Evolutionary conservation across 2,797 vertebrate genomes (phyloP).

Genomic region (Pyrocephalus nanus): DNA sequence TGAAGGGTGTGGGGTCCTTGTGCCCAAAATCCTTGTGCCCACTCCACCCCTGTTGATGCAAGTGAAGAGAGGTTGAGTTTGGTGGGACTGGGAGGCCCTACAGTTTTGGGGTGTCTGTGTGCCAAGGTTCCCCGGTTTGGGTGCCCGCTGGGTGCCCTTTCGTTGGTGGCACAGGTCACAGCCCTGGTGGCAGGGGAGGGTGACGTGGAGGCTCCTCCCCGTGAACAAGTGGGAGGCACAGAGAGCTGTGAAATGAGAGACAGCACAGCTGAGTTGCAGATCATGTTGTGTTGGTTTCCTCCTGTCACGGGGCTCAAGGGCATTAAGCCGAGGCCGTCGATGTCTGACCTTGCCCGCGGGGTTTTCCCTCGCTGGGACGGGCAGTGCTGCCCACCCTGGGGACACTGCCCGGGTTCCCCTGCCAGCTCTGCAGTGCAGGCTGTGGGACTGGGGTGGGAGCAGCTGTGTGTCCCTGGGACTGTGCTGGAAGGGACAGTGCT

Average conservation of each 20-base stretch:
- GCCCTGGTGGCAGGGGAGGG: neutral
- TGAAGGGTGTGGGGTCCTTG: neutral
- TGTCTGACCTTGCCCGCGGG: neutral
- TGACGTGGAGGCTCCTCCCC: neutral
- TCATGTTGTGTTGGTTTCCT: neutral
- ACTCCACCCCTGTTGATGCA: neutral
- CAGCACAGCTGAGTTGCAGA: neutral
- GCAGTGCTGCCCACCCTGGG: neutral
- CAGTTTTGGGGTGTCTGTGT: rapidly evolving
- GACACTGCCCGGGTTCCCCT: neutral
- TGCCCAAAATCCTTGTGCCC: neutral
- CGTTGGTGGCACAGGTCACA: neutral
- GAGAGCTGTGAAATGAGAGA: neutral
- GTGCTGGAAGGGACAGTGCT: neutral
- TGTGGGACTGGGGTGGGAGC: neutral
- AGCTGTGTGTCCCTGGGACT: neutral
- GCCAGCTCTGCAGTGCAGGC: neutral
- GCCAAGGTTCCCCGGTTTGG: neutral
- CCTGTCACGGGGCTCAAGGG: neutral
- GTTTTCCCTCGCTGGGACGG: rapidly evolving
- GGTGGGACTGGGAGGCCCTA: neutral
- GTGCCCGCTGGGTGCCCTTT: neutral
- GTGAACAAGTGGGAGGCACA: neutral
- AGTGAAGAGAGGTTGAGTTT: neutral
- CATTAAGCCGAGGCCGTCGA: neutral